Conservation (phyloP, 2,113 vertebrate genomes). For the Hypanus sabinus region DNA sequence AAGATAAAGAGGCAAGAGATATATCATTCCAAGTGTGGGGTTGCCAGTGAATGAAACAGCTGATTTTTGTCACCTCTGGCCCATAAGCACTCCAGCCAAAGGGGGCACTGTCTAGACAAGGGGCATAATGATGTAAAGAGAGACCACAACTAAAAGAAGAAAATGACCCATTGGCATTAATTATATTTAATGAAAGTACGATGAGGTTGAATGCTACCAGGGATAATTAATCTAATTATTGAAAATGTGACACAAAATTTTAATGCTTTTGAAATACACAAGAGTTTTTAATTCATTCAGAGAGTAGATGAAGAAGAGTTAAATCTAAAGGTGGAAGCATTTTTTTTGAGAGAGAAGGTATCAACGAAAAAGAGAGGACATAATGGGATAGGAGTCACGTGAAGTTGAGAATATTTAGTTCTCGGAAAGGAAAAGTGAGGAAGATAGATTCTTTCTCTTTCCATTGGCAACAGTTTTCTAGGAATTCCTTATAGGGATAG, state of each 20-base stretch:
- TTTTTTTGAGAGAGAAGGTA: background rate
- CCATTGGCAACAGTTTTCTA: background rate
- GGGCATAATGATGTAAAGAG: conserved; percentile 71
- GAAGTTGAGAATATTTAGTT: background rate
- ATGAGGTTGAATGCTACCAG: background rate
- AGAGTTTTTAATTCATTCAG: background rate
- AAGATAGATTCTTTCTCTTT: background rate
- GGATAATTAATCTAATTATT: background rate
- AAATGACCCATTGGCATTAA: conserved; percentile 5
- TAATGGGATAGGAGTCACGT: background rate
- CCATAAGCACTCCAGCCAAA: conserved; percentile 79
- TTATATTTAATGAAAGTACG: background rate
- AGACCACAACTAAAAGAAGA: conserved; percentile 69
- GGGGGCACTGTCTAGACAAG: conserved; percentile 80
- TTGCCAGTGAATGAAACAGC: conserved; percentile 76
- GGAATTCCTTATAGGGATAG: background rate
- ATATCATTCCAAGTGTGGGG: conserved; percentile 62
- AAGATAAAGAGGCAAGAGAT: conserved; percentile 79
- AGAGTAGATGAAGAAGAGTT: background rate
- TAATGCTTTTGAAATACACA: background rate
- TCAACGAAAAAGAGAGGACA: background rate
- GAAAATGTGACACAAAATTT: background rate
- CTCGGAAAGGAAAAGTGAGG: background rate
- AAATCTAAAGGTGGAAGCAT: background rate
- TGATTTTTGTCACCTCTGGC: conserved; percentile 71